A percentile compares a stretch with the other conserved stretches of the same genome.
phyloP scores from a whole-genome alignment of 2,888 invertebrate genomes.

The Ectropis crepuscularia region DNA sequence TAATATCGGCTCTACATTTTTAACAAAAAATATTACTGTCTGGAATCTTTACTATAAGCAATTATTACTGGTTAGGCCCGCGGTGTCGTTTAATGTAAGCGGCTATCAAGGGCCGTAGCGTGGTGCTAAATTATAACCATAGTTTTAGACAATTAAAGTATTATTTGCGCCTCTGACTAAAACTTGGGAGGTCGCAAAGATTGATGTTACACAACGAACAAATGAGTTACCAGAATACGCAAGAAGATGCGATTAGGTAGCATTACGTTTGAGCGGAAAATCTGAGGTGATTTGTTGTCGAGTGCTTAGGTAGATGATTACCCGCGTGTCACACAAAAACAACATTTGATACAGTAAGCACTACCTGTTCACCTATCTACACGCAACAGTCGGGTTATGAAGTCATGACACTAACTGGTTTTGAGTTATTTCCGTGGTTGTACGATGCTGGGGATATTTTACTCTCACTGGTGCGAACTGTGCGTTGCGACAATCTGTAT shows the following conservation, averaged over 20 bases:
- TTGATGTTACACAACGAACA: neutral
- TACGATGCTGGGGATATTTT: constrained; percentile 6
- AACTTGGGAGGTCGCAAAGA: neutral
- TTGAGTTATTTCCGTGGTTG: constrained; percentile 24
- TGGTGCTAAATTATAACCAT: too few relatives aligned
- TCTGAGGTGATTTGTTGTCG: neutral
- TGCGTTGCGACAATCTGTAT: neutral
- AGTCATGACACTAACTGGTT: constrained; percentile 20
- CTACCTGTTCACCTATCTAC: constrained; percentile 17
- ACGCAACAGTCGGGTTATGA: constrained; percentile 27
- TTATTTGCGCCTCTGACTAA: too few relatives aligned
- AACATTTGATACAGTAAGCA: constrained; percentile 17
- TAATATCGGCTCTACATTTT: too few relatives aligned
- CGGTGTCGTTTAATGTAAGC: too few relatives aligned
- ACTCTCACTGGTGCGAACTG: neutral
- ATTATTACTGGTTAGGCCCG: too few relatives aligned
- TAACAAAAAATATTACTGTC: too few relatives aligned
- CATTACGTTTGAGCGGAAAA: constrained; percentile 17
- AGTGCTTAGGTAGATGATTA: constrained; percentile 11
- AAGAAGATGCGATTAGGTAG: constrained; percentile 17
- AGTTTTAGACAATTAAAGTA: too few relatives aligned
- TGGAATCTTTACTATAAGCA: too few relatives aligned
- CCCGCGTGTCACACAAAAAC: constrained; percentile 39
- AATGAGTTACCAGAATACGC: neutral
- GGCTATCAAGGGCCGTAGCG: too few relatives aligned